Base-by-base conservation (phyloP, 2,113 vertebrate genomes). In the Hippocampus mohnikei region DNA sequence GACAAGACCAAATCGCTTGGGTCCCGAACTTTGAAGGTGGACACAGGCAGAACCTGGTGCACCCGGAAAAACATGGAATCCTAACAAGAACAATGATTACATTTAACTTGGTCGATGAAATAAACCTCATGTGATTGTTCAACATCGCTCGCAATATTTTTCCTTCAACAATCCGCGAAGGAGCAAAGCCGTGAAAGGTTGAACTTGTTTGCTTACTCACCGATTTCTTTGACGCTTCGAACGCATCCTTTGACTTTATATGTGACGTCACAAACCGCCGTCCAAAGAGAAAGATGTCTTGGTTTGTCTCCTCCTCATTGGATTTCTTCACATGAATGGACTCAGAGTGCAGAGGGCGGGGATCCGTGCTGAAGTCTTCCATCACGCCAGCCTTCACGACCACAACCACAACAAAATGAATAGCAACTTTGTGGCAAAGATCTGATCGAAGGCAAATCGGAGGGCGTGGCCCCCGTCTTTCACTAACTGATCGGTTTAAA, bases 31-130 rank as follows among this genome's bases (percentile, higher is more conserved):
- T 87, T 92, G 81, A 98, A 98, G 25, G 88, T 95, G 66, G 93
- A 94, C 71, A 95, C 91, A 8, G 93, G 94, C 58, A 96, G 91
- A 11, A 93, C 75, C 86, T 96, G 95, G 80, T 95, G 91, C 23
- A 98, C 89, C 76, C 95, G 89, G 78, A 95, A 88, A 76, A 95
- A 97, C 63, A 85, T 92, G 60, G 96, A 98, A 88, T 94, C 95
- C 96, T 93, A 67, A 59, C 33, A 15, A 13, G 79, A 70, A 21
- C 70, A 83, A 33, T 48, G 27, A 67, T 5, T 42, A 42, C 2
- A 42, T 20, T 21, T 62, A 40, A n/a, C 8, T 55, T 55, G 52
- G 52, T 53, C 21, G 8, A 53, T 8, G 18, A n/a, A n/a, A 53
- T 5, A 5, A n/a, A 10, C 9, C 21, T 53, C 52, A 9, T n/a